Evolutionary conservation across 2,888 invertebrate species (phyloP).

Genomic region (Spisula subtruncata): DNA sequence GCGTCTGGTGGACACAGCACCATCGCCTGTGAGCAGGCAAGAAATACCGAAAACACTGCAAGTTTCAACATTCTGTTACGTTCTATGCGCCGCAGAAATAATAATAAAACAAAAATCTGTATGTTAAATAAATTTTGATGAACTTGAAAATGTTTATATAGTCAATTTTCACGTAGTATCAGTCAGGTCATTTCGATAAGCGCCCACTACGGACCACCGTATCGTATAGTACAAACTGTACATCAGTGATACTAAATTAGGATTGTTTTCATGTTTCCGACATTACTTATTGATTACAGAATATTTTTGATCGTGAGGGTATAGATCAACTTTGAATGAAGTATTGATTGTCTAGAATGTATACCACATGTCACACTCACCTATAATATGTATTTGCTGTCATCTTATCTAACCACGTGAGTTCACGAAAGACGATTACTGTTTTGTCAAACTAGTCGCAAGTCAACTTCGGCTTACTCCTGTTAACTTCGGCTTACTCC

Average conservation of each 20-base stretch:
- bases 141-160: neutral
- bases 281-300: too few relatives aligned
- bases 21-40: constrained; percentile 48
- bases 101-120: neutral
- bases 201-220: neutral
- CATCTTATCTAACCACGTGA: too few relatives aligned
- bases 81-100: neutral
- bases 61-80: constrained; percentile 48
- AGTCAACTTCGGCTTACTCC: too few relatives aligned
- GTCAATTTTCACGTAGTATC: neutral
- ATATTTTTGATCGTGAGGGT: too few relatives aligned
- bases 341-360: too few relatives aligned
- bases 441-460: neutral
- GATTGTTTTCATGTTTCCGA: too few relatives aligned
- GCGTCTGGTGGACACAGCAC: constrained; percentile 58
- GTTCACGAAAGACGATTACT: too few relatives aligned
- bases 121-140: neutral
- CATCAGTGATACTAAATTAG: neutral
- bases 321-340: too few relatives aligned
- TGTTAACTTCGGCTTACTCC: too few relatives aligned
- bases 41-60: constrained; percentile 20
- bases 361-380: too few relatives aligned
- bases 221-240: neutral
- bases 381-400: too few relatives aligned
- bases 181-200: constrained; percentile 3